Base-by-base conservation (phyloP, 2,888 invertebrate genomes). In the Xiphydria camelus region DNA sequence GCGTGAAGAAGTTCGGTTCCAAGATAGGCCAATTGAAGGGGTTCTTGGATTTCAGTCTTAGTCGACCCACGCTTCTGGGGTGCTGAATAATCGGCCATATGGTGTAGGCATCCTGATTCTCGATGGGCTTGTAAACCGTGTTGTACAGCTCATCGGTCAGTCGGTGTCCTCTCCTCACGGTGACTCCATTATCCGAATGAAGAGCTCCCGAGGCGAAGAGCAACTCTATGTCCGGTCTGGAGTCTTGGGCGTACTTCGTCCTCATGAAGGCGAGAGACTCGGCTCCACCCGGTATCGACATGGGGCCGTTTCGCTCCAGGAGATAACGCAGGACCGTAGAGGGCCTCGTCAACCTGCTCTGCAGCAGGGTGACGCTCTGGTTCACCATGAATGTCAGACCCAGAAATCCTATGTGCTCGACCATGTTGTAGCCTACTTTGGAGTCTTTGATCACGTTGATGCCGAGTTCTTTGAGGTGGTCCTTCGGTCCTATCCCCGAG, bases 1-100 rank as follows among this genome's bases (percentile, higher is more conserved):
- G 82, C 0, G 84, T 80, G 64, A 93, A 83, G 72, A 94, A 96
- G 68, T 89, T 89, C 0, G 91, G 88, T 55, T 90, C 83, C 40
- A 92, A 79, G n/a, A 82, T 76, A 0, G 93, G 91, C 59, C 85
- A 82, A 0, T 83, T 80, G 56, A 82, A 81, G 0, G 91, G 90
- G 69, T 91, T 83, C 45, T 78, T 83, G 7, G 84, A 86, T 61
- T 79, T 81, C n/a, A 94, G 77, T 70, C 78, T 79, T 0, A 89
- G 73, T 48, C 82, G 78, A 0, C 89, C 89, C 54, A 79, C 79
- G n/a, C 88, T 88, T 64, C 83, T 82, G 0, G 90, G 89, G 51
- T 87, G 79, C 71, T 89, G 81, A 21, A 89, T 67, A 77, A 88
- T 85, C 0, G 88, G 88, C 53, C 87, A 83, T 1, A 87, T 73